phyloP scores from a whole-genome alignment of 2,888 invertebrate genomes.

The Didymodactylos carnosus region DNA sequence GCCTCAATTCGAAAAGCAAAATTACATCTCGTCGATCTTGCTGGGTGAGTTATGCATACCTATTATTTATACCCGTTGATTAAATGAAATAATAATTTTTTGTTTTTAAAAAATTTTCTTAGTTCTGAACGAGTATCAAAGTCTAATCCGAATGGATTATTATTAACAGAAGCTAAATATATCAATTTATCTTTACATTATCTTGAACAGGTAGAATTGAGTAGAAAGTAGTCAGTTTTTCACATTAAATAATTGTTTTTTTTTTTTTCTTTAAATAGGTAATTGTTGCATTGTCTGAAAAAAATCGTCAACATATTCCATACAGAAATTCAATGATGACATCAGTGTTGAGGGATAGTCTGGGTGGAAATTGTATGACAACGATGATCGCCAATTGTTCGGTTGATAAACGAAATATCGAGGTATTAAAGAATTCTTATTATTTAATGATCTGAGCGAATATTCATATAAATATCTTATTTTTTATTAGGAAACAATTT shows the following conservation, averaged over 20 bases:
- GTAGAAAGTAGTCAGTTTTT: background rate
- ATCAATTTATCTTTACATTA: constrained; percentile 35
- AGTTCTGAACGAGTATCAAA: constrained; percentile 35
- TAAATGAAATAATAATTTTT: background rate
- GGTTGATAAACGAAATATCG: constrained; percentile 30
- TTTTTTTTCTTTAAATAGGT: constrained; percentile 23
- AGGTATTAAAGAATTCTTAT: constrained; percentile 21
- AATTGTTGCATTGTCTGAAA: constrained; percentile 31
- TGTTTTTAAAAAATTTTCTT: constrained; percentile 13
- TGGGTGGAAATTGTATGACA: constrained; percentile 36
- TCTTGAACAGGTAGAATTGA: constrained; percentile 29
- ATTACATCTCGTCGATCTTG: constrained; percentile 34
- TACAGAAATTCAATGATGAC: constrained; percentile 36
- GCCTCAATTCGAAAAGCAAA: constrained; percentile 31
- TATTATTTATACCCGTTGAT: background rate
- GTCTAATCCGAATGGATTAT: constrained; percentile 30
- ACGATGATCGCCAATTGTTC: constrained; percentile 35
- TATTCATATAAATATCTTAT: background rate
- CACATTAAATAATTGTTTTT: constrained; percentile 1
- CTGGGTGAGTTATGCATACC: constrained; percentile 24
- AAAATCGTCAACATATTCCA: constrained; percentile 30
- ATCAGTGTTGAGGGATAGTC: constrained; percentile 33
- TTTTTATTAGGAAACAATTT: constrained; percentile 30
- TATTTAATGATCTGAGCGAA: background rate
- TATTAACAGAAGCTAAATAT: constrained; percentile 34